phyloP scores from a whole-genome alignment of 2,797 vertebrate species.

The Zalophus californianus region DNA sequence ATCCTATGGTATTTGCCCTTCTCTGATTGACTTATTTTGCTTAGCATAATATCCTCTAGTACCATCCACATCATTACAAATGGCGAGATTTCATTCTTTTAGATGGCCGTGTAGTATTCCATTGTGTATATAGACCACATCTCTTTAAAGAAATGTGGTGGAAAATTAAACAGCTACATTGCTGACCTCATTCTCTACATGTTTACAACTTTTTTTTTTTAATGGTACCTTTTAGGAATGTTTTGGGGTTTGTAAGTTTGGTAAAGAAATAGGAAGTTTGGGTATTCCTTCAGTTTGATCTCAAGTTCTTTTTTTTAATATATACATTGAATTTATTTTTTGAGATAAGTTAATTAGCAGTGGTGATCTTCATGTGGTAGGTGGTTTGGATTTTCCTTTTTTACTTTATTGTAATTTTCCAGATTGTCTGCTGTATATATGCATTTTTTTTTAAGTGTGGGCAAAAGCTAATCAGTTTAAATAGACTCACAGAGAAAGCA shows the following conservation, averaged over 20 bases:
- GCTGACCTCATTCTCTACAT: neutral
- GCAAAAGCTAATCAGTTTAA: neutral
- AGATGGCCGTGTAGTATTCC: neutral
- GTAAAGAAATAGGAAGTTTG: slow-evolving; percentile 3
- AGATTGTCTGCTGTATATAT: neutral
- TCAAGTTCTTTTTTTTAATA: neutral
- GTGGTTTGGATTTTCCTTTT: slow-evolving; percentile 20
- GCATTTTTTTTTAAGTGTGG: neutral
- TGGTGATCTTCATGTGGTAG: neutral
- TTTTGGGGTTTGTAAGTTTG: neutral
- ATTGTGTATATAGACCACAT: neutral
- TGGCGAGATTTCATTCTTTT: neutral
- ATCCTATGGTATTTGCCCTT: neutral
- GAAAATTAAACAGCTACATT: neutral
- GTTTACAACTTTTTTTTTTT: neutral
- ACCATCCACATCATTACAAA: neutral
- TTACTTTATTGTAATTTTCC: neutral
- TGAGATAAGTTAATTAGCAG: neutral
- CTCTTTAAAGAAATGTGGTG: neutral
- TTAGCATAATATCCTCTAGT: neutral
- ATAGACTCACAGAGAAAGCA: neutral
- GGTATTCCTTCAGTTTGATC: neutral
- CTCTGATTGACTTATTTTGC: neutral
- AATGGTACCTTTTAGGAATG: neutral
- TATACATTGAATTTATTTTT: slow-evolving; percentile 25